A percentile compares a stretch with the other conserved stretches of the same genome.
Evolutionary conservation across 2,797 vertebrate genomes (phyloP).

Genomic region (Rhabdophis nuchalis): DNA sequence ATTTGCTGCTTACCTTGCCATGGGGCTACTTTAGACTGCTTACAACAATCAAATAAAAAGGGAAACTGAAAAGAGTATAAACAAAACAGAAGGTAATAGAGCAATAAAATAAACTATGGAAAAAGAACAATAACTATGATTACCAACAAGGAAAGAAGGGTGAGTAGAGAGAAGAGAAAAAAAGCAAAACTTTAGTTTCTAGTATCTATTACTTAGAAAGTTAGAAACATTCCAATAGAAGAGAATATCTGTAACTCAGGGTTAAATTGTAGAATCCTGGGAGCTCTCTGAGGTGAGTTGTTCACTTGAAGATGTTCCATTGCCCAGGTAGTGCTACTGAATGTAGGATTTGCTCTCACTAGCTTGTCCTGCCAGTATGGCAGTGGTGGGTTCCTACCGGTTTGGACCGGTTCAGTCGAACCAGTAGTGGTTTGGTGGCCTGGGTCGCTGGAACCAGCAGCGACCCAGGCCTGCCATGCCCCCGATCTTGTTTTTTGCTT

Average conservation of each 20-base stretch:
- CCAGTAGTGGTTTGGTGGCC: too few relatives aligned
- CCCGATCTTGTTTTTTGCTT: too few relatives aligned
- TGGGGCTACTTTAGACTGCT: not conserved
- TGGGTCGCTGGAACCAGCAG: too few relatives aligned
- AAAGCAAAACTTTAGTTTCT: not conserved
- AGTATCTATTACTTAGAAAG: not conserved
- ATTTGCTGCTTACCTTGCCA: not conserved
- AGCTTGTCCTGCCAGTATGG: not conserved
- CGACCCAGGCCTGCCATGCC: too few relatives aligned
- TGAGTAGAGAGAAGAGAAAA: not conserved
- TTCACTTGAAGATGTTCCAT: not conserved
- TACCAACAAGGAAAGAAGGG: not conserved
- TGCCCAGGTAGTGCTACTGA: not conserved
- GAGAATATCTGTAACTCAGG: not conserved
- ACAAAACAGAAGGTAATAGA: not conserved
- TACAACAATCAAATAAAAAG: not conserved
- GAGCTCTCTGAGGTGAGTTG: not conserved
- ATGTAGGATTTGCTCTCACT: not conserved
- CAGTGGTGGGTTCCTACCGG: too few relatives aligned
- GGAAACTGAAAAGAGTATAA: not conserved
- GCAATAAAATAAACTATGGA: not conserved
- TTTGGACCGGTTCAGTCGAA: too few relatives aligned
- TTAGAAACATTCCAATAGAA: not conserved
- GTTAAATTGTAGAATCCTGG: not conserved
- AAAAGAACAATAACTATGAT: not conserved